These are phyloP conservation scores for Myxocyprinus asiaticus DNA, from an alignment of 2,113 vertebrate species.

Conservation along the genomic window DNA sequence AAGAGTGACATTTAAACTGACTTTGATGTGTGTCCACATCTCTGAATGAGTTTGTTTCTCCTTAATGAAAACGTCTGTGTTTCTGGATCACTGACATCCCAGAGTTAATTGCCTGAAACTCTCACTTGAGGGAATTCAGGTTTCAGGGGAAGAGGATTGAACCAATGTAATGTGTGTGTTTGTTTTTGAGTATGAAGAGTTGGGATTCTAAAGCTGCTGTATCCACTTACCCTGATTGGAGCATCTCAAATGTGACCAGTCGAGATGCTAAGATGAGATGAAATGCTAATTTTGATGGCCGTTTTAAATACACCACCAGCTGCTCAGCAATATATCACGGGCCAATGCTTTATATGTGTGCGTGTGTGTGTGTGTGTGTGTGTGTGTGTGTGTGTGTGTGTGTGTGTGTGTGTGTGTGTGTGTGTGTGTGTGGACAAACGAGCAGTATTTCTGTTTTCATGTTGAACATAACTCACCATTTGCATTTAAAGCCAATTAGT, in stretches of 20 bases:
- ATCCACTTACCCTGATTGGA: conserved; percentile 53
- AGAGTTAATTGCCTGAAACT: conserved; percentile 84
- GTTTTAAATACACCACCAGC: conserved; percentile 44
- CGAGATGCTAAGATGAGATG: conserved; percentile 53
- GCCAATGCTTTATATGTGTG: conserved; percentile 5
- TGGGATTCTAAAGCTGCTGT: conserved; percentile 36
- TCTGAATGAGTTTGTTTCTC: conserved; percentile 60
- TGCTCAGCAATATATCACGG: conserved; percentile 34
- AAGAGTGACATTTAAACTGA: conserved; percentile 57
- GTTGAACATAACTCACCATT: conserved; percentile 26
- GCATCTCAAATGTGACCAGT: conserved; percentile 33
- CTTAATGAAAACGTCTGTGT: conserved; percentile 60
- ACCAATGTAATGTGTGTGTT: conserved; percentile 61
- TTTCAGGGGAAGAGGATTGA: conserved; percentile 72
- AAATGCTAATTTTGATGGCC: conserved; percentile 51
- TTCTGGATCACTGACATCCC: conserved; percentile 75
- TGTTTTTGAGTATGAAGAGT: conserved; percentile 12
- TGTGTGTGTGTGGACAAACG: not conserved
- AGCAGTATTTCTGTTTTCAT: conserved; percentile 37
- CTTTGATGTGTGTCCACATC: conserved; percentile 60
- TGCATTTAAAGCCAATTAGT: conserved; percentile 14
- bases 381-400: too few species aligned
- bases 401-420: too few species aligned
- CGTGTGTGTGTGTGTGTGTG: too few species aligned
- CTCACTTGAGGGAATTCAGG: conserved; percentile 79